A percentile compares a stretch with the other conserved stretches of the same genome.
These are phyloP conservation scores for Rattus norvegicus DNA, from an alignment of 2,113 vertebrate species.

Conservation along the genomic window DNA sequence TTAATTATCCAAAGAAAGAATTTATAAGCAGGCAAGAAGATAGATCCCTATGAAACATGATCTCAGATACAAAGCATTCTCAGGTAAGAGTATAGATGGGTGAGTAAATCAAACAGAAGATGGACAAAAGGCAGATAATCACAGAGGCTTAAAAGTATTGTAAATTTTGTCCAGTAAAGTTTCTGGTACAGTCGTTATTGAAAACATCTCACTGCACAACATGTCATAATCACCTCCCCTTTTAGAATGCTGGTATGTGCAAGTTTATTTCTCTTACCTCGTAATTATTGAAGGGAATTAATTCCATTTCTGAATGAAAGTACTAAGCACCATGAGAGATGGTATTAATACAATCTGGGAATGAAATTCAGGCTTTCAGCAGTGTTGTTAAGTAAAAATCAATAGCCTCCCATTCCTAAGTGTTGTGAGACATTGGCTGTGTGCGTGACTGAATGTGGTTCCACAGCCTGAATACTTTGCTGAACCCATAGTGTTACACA, in stretches of 20 bases:
- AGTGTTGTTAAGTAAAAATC: constrained; percentile 50
- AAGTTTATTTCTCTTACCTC: constrained; percentile 36
- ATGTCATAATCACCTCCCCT: background rate
- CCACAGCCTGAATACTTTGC: constrained; percentile 29
- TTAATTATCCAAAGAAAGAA: background rate
- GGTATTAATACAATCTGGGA: constrained; percentile 19
- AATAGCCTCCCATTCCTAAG: background rate
- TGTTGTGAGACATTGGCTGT: background rate
- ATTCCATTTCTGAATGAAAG: constrained; percentile 11
- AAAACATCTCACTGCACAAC: background rate
- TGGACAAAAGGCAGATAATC: background rate
- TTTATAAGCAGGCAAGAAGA: background rate
- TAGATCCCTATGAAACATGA: background rate
- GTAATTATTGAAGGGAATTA: constrained; percentile 24
- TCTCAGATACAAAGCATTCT: background rate
- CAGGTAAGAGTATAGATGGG: background rate
- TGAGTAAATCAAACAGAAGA: background rate
- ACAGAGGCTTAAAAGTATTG: background rate
- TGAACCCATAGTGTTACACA: background rate
- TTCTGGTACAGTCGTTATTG: background rate
- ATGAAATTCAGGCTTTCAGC: background rate
- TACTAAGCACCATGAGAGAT: background rate
- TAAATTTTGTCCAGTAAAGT: background rate
- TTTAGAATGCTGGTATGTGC: background rate
- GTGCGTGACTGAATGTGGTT: constrained; percentile 8